A percentile compares a stretch with the other conserved stretches of the same genome.
Conservation (phyloP, 2,113 vertebrate genomes). For the Ibidorhyncha struthersii region DNA sequence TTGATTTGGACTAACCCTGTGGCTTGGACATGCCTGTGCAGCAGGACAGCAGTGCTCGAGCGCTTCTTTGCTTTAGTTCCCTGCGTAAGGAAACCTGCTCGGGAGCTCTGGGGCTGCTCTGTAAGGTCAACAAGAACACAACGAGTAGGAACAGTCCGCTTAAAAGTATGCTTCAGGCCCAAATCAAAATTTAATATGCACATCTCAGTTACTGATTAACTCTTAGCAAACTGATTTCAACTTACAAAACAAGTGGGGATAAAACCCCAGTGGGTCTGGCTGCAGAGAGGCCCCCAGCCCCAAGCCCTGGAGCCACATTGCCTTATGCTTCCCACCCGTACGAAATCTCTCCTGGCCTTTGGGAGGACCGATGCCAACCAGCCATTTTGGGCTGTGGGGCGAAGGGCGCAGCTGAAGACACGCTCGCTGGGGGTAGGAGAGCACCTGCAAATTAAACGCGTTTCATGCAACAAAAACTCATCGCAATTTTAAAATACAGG, state of each 20-base stretch:
- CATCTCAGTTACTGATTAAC: rapidly evolving
- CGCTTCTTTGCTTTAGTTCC: background rate
- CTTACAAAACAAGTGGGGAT: background rate
- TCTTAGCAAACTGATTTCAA: background rate
- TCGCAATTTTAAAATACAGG: rapidly evolving
- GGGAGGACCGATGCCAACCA: no score
- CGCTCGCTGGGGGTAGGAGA: rapidly evolving
- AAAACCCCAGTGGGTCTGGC: rapidly evolving
- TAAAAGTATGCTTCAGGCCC: background rate
- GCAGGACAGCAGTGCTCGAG: background rate
- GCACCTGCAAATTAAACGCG: rapidly evolving
- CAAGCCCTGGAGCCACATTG: background rate
- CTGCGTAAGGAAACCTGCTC: rapidly evolving
- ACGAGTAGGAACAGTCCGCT: background rate
- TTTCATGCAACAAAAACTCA: no score
- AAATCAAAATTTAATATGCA: rapidly evolving
- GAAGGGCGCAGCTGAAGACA: background rate
- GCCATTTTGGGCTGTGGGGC: rapidly evolving
- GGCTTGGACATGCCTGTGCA: background rate
- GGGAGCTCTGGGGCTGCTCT: background rate
- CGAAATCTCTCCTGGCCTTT: background rate
- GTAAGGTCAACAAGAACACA: background rate
- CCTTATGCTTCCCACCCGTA: background rate
- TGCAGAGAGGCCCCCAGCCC: background rate
- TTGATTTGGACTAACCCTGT: background rate